Base-by-base conservation (phyloP, 2,797 vertebrate genomes). In the Paedocypris micromegethes region DNA sequence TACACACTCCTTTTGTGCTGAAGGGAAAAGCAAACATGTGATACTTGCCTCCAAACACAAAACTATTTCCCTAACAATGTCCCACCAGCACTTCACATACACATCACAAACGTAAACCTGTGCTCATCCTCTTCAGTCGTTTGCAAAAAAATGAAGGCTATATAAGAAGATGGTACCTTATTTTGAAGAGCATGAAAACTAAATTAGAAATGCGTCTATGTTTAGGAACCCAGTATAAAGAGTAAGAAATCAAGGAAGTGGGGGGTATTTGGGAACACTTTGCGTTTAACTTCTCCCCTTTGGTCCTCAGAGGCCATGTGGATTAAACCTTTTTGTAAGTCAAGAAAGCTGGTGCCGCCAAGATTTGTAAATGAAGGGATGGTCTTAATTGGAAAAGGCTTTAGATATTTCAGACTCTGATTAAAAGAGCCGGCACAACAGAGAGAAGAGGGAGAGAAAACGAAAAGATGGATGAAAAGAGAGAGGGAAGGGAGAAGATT, bases 301-400 rank as follows among this genome's bases (percentile, higher is more conserved):
- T 74, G 43, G 57, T 59, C 72, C 62, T 71, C 60, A 5, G 65
- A 72, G 72, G 66, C 65, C 47, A 8, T 7, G 47, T 48, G 64
- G 75, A 75, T 79, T 76, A 75, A 74, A 72, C 66, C 62, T 60
- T 74, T 70, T 76, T 70, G 63, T 66, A 69, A 76, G 75, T 70
- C 58, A 63, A 53, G 50, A n/a, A 63, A 76, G 52, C 72, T 72
- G 66, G 58, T 47, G 56, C 56, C 45, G 66, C 63, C 69, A 75
- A 70, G 45, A 70, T 77, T 68, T 66, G 63, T 67, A 77, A 77
- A 77, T 48, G 59, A 75, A 70, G 63, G 66, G 74, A 56, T 82
- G 75, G 73, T 78, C 65, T 85, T 89, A 88, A 89, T 89, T 87
- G 85, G 85, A 88, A 89, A 88, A 83, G 83, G 55, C 80, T 81